Conservation (phyloP, 2,113 vertebrate genomes). For the Microtus richardsoni region DNA sequence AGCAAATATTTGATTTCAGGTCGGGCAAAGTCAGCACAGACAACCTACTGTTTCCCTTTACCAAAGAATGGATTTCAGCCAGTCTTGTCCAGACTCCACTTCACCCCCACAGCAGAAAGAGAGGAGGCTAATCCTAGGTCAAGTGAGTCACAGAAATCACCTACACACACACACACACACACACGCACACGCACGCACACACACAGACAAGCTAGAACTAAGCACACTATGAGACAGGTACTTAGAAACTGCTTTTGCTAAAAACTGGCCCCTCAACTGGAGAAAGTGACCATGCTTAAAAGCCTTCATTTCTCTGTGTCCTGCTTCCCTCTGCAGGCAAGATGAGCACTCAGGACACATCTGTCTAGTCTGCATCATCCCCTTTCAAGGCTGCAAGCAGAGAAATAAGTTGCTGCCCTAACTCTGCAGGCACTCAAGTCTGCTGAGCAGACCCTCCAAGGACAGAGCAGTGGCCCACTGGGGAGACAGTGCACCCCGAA, state of each 20-base stretch:
- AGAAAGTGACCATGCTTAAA: not conserved
- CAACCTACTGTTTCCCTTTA: not conserved
- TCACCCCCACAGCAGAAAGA: not conserved
- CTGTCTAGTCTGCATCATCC: not conserved
- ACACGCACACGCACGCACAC: not conserved
- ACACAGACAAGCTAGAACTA: not conserved
- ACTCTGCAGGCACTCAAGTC: not conserved
- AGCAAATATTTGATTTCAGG: not conserved
- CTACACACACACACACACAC: not conserved
- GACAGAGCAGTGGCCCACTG: not conserved
- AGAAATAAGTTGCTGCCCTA: not conserved
- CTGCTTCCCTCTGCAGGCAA: not conserved
- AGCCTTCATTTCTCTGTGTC: not conserved
- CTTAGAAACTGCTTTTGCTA: not conserved
- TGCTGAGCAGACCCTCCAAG: not conserved
- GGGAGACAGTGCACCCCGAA: not conserved
- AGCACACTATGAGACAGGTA: not conserved
- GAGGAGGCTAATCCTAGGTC: not conserved
- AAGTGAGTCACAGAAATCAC: not conserved
- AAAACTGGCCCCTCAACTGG: not conserved
- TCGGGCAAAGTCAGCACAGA: not conserved
- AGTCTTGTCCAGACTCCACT: not conserved
- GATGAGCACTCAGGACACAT: not conserved
- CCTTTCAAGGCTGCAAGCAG: not conserved
- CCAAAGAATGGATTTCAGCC: not conserved